Evolutionary conservation across 2,113 vertebrate genomes (phyloP).

Genomic region (Galeopterus variegatus): DNA sequence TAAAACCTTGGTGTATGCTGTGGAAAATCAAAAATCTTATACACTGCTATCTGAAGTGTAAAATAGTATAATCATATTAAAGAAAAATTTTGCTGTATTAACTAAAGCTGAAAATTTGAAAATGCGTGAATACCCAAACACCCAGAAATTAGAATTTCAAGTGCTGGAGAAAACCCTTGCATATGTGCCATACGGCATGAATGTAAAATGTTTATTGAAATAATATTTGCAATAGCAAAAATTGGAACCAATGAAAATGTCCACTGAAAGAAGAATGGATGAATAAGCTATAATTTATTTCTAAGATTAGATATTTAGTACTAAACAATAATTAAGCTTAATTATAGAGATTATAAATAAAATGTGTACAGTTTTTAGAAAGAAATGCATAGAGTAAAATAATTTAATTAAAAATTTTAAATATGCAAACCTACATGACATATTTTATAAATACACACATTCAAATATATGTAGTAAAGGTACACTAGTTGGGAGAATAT

Average conservation of each 20-base stretch:
- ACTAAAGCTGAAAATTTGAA: not conserved
- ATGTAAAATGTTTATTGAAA: not conserved
- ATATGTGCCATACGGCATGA: not conserved
- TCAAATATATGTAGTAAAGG: not conserved
- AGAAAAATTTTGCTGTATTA: not conserved
- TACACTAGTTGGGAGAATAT: not conserved
- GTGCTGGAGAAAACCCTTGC: not conserved
- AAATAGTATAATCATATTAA: not conserved
- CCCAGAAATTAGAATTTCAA: not conserved
- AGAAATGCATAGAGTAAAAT: not conserved
- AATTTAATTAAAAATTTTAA: slow-evolving; percentile 44
- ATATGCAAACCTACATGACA: not conserved
- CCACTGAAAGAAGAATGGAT: not conserved
- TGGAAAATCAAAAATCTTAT: not conserved
- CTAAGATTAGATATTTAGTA: not conserved
- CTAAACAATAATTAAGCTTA: not conserved
- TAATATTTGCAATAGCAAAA: slow-evolving; percentile 18
- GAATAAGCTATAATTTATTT: not conserved
- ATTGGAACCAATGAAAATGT: not conserved
- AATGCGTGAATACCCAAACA: not conserved
- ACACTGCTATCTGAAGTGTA: not conserved
- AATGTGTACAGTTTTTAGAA: not conserved
- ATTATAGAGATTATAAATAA: not conserved
- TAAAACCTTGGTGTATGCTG: not conserved
- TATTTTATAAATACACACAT: not conserved